Evolutionary conservation across 2,113 vertebrate genomes (phyloP).

Genomic region (Oriolus oriolus): DNA sequence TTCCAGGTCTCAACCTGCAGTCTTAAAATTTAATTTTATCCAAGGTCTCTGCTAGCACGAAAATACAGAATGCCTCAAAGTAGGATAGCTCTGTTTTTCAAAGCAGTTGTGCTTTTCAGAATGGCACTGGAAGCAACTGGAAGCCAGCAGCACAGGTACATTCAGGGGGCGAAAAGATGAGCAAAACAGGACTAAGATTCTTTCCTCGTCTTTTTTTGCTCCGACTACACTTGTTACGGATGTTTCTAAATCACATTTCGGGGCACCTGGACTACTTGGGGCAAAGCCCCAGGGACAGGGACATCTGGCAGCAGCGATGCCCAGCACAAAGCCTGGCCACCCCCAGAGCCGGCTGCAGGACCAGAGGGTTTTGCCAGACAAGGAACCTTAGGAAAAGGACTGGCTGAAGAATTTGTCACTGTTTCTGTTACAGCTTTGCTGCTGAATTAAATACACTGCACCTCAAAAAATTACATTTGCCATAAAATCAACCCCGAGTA

Average conservation of each 20-base stretch:
- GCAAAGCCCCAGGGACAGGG: background rate
- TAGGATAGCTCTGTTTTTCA: background rate
- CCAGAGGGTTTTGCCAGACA: background rate
- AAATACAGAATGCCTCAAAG: background rate
- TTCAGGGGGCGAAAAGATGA: rapidly evolving
- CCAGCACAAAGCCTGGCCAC: background rate
- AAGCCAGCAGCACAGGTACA: background rate
- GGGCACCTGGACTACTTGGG: background rate
- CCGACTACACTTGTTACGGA: background rate
- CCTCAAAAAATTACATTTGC: background rate
- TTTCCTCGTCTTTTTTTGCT: background rate
- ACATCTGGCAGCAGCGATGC: background rate
- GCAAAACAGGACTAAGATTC: background rate
- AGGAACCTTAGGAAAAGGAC: background rate
- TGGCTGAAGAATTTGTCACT: background rate
- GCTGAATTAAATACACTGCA: background rate
- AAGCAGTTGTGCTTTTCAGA: background rate
- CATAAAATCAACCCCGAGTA: background rate
- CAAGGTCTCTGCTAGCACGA: background rate
- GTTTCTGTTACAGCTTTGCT: background rate
- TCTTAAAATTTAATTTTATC: background rate
- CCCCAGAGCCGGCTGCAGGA: background rate
- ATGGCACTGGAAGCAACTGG: background rate
- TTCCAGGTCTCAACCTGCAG: background rate
- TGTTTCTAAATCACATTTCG: background rate